A percentile compares a stretch with the other conserved stretches of the same genome.
phyloP scores from a whole-genome alignment of 2,113 vertebrate genomes.

The Pteruthius melanotis region DNA sequence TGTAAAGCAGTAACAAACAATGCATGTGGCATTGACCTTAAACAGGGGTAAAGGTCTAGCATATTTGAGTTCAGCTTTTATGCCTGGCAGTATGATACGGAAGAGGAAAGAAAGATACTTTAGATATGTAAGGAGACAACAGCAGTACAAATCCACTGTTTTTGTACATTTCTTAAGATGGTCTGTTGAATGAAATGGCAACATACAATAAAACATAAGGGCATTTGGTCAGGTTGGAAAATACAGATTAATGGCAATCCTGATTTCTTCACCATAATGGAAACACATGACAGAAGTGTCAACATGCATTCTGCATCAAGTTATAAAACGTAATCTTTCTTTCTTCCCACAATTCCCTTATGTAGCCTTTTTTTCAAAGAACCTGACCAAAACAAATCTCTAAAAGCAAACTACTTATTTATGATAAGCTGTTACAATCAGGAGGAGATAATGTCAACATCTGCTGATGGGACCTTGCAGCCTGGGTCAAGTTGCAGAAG shows the following conservation, averaged over 20 bases:
- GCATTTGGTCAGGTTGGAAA: neutral
- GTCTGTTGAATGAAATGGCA: neutral
- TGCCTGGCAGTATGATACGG: neutral
- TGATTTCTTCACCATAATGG: neutral
- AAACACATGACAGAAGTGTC: neutral
- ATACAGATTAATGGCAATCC: neutral
- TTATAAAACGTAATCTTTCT: neutral
- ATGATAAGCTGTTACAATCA: conserved; percentile 31
- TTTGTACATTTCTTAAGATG: neutral
- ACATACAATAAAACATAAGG: neutral
- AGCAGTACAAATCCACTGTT: neutral
- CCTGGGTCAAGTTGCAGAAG: conserved; percentile 34
- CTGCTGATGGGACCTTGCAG: conserved; percentile 27
- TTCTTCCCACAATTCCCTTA: neutral
- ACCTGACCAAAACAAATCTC: conserved; percentile 2
- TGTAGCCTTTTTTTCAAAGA: neutral
- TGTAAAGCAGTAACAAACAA: neutral
- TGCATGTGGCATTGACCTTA: neutral
- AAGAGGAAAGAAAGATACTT: neutral
- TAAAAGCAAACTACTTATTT: conserved; percentile 16
- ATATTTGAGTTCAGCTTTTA: neutral
- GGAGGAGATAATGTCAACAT: conserved; percentile 48
- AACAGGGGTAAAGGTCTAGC: neutral
- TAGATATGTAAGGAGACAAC: neutral
- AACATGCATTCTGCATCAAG: neutral